Conservation (phyloP, 2,113 vertebrate species). For the Heliornis fulica region DNA sequence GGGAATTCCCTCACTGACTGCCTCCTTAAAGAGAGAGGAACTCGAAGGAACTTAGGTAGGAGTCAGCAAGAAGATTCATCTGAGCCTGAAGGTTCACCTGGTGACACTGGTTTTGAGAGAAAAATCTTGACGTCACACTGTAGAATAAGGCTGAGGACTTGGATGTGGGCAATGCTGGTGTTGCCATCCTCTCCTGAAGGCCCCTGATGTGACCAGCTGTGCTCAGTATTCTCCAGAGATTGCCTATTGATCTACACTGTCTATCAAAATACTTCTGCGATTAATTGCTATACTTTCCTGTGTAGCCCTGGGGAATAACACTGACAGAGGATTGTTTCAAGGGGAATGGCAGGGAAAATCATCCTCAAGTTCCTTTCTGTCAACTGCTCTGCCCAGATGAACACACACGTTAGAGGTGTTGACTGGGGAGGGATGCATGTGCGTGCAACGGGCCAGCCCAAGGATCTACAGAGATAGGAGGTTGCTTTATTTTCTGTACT, state of each 20-base stretch:
- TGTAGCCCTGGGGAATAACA: not conserved
- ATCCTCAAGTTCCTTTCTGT: not conserved
- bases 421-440: fast-evolving
- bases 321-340: not conserved
- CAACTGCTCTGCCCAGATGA: not conserved
- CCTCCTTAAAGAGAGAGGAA: not conserved
- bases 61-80: not conserved
- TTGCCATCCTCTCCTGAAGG: not conserved
- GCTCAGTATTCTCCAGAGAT: not conserved
- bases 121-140: not conserved
- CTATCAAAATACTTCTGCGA: not conserved
- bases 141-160: not conserved
- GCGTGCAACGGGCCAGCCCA: not conserved
- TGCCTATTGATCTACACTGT: not conserved
- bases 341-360: not conserved
- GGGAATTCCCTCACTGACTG: not conserved
- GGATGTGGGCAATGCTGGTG: not conserved
- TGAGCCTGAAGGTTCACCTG: not conserved
- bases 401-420: not conserved
- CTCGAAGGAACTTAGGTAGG: not conserved
- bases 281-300: not conserved
- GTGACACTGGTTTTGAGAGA: not conserved
- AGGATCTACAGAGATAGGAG: not conserved
- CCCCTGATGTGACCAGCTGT: not conserved
- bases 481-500: not conserved